Evolutionary conservation across 2,113 vertebrate species (phyloP).

Genomic region (Macquaria ambigua): DNA sequence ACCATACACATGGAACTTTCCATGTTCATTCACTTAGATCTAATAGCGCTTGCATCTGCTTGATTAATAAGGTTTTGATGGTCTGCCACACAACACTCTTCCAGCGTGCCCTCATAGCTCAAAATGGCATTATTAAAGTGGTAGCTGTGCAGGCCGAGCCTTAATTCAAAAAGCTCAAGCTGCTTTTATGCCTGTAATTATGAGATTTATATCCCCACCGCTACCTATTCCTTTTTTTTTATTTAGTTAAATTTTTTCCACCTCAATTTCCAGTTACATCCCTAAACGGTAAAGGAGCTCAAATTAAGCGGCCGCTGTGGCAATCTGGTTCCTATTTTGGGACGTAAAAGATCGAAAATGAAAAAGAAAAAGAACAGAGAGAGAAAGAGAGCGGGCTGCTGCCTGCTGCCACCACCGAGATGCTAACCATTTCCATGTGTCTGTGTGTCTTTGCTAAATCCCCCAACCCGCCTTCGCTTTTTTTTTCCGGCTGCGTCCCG

Average conservation of each 20-base stretch:
- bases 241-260: slow-evolving; percentile 72
- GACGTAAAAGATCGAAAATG: slow-evolving; percentile 83
- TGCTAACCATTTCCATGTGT: slow-evolving; percentile 85
- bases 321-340: slow-evolving; percentile 86
- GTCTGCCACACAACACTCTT: slow-evolving; percentile 19
- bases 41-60: slow-evolving; percentile 11
- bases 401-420: slow-evolving; percentile 81
- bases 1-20: background rate
- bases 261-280: slow-evolving; percentile 84
- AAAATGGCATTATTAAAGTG: slow-evolving; percentile 59
- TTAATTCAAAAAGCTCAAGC: slow-evolving; percentile 72
- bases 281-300: slow-evolving; percentile 76
- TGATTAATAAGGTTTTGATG: slow-evolving; percentile 42
- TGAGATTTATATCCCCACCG: slow-evolving; percentile 67
- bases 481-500: slow-evolving; percentile 72
- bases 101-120: slow-evolving; percentile 13
- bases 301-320: slow-evolving; percentile 81
- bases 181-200: slow-evolving; percentile 81
- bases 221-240: slow-evolving; percentile 70
- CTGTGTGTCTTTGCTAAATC: slow-evolving; percentile 73
- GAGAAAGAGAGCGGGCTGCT: slow-evolving; percentile 63
- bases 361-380: slow-evolving; percentile 82
- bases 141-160: slow-evolving; percentile 42
- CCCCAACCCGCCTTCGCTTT: slow-evolving; percentile 59
- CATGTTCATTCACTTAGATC: background rate